Percentiles rank a stretch among this genome's conserved stretches.
Evolutionary conservation across 2,888 invertebrate species (phyloP).

Genomic region (Bellardia pandia): DNA sequence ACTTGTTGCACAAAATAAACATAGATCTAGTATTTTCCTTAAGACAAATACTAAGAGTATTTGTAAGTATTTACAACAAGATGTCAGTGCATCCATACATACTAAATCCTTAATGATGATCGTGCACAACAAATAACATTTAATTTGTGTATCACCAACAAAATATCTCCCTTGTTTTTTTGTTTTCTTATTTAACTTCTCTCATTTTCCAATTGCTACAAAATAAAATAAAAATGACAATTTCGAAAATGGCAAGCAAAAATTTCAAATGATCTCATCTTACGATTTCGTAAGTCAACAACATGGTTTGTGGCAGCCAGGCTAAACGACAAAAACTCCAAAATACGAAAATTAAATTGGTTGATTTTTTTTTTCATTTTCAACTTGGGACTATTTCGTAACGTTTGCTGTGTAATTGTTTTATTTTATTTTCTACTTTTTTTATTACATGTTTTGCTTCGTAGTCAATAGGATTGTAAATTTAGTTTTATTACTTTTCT

Average conservation of each 20-base stretch:
- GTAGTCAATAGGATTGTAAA: constrained; percentile 59
- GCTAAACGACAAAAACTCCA: constrained; percentile 49
- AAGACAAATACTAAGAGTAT: constrained; percentile 42
- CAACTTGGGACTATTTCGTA: constrained; percentile 23
- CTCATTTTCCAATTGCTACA: constrained; percentile 67
- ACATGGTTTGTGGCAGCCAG: constrained; percentile 68
- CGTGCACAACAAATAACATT: constrained; percentile 77
- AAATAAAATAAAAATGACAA: constrained; percentile 69
- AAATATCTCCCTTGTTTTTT: constrained; percentile 73
- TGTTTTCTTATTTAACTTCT: constrained; percentile 19
- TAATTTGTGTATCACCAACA: constrained; percentile 76
- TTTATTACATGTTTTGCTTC: constrained; percentile 1
- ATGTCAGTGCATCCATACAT: constrained; percentile 47
- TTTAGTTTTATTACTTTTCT: constrained; percentile 65
- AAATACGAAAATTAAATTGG: constrained; percentile 40
- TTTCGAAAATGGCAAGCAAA: constrained; percentile 63
- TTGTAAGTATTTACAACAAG: constrained; percentile 14
- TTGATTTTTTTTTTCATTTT: constrained; percentile 20
- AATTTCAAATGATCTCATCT: constrained; percentile 71
- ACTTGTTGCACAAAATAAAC: constrained; percentile 54
- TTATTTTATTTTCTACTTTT: constrained; percentile 10
- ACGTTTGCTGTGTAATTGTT: constrained; percentile 68
- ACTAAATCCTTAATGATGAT: constrained; percentile 76
- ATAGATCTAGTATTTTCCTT: constrained; percentile 60
- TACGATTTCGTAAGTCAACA: constrained; percentile 70